These are phyloP conservation scores for Belgica antarctica DNA, from an alignment of 2,888 invertebrate genomes.

Conservation along the genomic window DNA sequence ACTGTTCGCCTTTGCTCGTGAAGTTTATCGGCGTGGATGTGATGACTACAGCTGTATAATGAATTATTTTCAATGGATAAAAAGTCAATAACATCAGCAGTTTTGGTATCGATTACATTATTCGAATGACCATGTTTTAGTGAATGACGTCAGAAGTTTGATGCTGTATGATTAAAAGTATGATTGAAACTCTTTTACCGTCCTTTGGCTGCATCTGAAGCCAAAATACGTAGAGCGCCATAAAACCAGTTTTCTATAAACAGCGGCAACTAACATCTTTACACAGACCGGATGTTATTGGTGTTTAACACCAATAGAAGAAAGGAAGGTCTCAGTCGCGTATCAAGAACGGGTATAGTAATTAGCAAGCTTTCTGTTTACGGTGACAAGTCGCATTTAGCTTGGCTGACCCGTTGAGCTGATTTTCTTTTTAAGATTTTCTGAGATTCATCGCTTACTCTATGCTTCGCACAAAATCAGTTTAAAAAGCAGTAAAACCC, in stretches of 20 bases:
- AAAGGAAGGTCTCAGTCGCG: conserved; percentile 8
- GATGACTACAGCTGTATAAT: no score
- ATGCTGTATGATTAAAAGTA: background rate
- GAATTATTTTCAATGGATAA: no score
- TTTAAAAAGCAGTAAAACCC: no score
- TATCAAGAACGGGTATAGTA: background rate
- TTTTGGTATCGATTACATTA: no score
- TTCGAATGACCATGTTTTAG: no score
- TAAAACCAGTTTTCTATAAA: conserved; percentile 2
- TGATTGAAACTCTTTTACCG: background rate
- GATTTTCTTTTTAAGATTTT: no score
- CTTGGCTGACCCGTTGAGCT: background rate
- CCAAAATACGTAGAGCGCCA: background rate
- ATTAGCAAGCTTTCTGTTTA: background rate
- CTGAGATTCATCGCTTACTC: no score
- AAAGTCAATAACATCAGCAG: no score
- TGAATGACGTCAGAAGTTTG: background rate
- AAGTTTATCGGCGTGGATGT: no score
- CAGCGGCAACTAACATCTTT: conserved; percentile 7
- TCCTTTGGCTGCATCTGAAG: background rate
- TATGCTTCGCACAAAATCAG: no score
- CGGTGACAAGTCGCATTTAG: background rate
- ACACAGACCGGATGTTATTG: background rate
- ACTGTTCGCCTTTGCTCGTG: no score
- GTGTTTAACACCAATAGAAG: conserved; percentile 6